Percentiles rank a stretch among this genome's conserved stretches.
These are phyloP conservation scores for Perca schrenkii DNA, from an alignment of 2,113 vertebrate genomes.

Conservation along the genomic window DNA sequence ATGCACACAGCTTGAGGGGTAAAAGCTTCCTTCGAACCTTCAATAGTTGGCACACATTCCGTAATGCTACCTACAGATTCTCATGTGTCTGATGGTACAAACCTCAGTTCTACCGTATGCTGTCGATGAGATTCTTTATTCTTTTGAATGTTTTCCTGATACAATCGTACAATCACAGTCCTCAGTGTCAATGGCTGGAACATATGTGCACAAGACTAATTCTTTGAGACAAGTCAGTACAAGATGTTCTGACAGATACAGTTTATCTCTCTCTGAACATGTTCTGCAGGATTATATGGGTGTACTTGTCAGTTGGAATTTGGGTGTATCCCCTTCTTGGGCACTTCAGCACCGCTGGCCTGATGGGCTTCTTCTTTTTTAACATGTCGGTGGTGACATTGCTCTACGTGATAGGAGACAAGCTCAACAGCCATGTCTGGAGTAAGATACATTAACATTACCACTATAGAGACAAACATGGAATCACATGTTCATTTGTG, in stretches of 20 bases:
- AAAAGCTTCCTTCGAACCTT: neutral
- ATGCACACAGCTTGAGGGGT: slow-evolving; percentile 6
- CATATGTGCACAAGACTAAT: neutral
- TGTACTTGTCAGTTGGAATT: slow-evolving; percentile 78
- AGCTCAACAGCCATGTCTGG: slow-evolving; percentile 76
- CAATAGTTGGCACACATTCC: neutral
- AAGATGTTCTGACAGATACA: slow-evolving; percentile 2
- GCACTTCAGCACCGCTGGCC: slow-evolving; percentile 72
- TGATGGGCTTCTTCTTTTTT: slow-evolving; percentile 78
- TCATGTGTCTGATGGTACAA: neutral
- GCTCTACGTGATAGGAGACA: slow-evolving; percentile 77
- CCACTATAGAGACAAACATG: neutral
- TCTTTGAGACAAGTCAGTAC: slow-evolving; percentile 8
- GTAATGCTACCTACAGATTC: neutral
- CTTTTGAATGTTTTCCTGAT: neutral
- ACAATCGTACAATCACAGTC: neutral
- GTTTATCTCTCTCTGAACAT: neutral
- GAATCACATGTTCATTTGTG: neutral
- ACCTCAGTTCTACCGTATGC: neutral
- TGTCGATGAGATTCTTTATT: neutral
- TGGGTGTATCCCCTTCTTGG: slow-evolving; percentile 85
- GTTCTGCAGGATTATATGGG: slow-evolving; percentile 81
- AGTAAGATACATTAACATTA: slow-evolving; percentile 42
- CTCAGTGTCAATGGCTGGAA: neutral
- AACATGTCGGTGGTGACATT: slow-evolving; percentile 78